phyloP scores from a whole-genome alignment of 2,888 invertebrate genomes.

The Agapostemon virescens region DNA sequence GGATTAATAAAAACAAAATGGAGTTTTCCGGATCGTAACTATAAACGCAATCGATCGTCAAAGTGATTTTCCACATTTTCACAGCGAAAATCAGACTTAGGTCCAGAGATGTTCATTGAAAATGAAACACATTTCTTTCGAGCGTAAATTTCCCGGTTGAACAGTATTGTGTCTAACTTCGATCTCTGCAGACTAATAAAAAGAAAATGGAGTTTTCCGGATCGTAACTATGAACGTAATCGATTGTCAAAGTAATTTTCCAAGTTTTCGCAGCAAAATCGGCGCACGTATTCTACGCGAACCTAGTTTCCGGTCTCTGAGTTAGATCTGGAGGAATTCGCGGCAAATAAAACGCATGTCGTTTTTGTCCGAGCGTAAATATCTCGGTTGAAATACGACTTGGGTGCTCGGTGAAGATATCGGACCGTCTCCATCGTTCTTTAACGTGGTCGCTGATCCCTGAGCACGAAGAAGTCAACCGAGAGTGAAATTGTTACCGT shows the following conservation, averaged over 20 bases:
- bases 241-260: background rate
- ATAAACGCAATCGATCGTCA: too few species aligned
- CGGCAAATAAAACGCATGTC: too few species aligned
- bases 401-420: constrained; percentile 19
- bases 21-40: too few species aligned
- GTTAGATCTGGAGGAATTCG: background rate
- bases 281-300: background rate
- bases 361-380: background rate
- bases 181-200: too few species aligned
- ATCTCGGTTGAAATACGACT: constrained; percentile 7
- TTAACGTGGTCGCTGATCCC: background rate
- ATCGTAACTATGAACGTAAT: background rate
- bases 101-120: background rate
- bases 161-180: background rate
- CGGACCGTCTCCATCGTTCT: background rate
- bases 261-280: background rate
- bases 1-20: too few species aligned
- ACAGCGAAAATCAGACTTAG: too few species aligned
- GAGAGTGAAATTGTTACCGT: constrained; percentile 28
- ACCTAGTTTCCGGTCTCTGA: background rate
- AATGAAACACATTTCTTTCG: too few species aligned
- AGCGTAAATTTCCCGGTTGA: too few species aligned
- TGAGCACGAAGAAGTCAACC: background rate
- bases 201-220: too few species aligned
- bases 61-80: too few species aligned